These are phyloP conservation scores for Erpobdella octoculata DNA, from an alignment of 2,888 invertebrate species.

Conservation along the genomic window DNA sequence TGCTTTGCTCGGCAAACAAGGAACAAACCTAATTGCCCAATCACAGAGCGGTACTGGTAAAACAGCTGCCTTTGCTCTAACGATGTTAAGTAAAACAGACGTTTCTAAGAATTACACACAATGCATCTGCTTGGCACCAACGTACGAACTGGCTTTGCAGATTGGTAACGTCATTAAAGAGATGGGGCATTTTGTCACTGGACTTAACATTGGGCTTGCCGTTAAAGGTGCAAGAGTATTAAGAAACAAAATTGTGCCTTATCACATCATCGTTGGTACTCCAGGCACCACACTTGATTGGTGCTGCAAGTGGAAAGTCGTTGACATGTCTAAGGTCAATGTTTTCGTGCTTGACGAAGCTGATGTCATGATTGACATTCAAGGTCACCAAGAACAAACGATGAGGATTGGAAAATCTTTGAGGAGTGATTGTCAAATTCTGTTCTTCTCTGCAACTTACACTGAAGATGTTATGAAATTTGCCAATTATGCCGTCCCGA, in stretches of 20 bases:
- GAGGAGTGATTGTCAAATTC: conserved; percentile 76
- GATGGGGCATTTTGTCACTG: conserved; percentile 86
- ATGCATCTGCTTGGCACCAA: conserved; percentile 87
- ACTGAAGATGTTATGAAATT: conserved; percentile 87
- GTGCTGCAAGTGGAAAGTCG: conserved; percentile 58
- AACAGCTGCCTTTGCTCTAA: conserved; percentile 94
- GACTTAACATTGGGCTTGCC: conserved; percentile 81
- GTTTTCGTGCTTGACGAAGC: conserved; percentile 96
- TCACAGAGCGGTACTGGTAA: conserved; percentile 98
- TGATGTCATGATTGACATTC: conserved; percentile 96
- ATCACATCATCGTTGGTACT: conserved; percentile 92
- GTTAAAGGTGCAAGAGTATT: conserved; percentile 71
- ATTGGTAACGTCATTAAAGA: conserved; percentile 92
- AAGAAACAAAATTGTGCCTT: conserved; percentile 8
- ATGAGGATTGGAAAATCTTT: conserved; percentile 81
- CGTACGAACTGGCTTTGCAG: conserved; percentile 93
- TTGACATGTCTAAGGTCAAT: conserved; percentile 74
- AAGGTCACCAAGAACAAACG: conserved; percentile 94
- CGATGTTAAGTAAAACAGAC: conserved; percentile 89
- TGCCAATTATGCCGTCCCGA: conserved; percentile 83
- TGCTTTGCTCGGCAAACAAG: conserved; percentile 70
- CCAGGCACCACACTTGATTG: conserved; percentile 95
- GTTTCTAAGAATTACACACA: conserved; percentile 70
- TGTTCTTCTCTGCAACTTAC: conserved; percentile 97
- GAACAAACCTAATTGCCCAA: conserved; percentile 96